These are phyloP conservation scores for Neotragus pygmaeus DNA, from an alignment of 2,113 vertebrate species.

Conservation along the genomic window DNA sequence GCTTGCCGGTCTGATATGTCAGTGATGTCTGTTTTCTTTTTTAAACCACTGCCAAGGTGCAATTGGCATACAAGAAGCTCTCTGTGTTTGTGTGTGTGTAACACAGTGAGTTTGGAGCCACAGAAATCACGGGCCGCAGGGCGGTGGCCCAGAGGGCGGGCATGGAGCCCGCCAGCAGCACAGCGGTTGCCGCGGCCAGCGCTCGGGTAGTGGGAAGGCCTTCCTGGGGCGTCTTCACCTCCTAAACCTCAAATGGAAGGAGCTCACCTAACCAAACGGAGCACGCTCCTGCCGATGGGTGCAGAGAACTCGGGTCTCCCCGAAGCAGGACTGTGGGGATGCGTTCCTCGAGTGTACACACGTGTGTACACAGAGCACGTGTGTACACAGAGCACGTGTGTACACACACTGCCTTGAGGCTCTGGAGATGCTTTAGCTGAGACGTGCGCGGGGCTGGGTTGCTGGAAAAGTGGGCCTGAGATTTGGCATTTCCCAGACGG, in stretches of 20 bases:
- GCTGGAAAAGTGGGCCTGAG: not conserved
- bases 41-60: not conserved
- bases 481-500: not conserved
- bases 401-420: not conserved
- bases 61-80: fast-evolving
- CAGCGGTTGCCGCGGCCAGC: fast-evolving
- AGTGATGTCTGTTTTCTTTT: not conserved
- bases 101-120: not conserved
- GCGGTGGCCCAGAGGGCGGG: not conserved
- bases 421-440: not conserved
- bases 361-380: fast-evolving
- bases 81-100: fast-evolving
- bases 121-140: fast-evolving
- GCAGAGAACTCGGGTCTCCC: not conserved
- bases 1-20: not conserved
- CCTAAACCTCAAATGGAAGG: not conserved
- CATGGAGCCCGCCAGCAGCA: not conserved
- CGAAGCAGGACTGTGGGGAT: not conserved
- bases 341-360: fast-evolving
- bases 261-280: not conserved
- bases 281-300: not conserved
- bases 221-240: not conserved
- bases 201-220: not conserved
- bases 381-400: fast-evolving
- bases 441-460: fast-evolving